Evolutionary conservation across 1,140 invertebrate genomes (phyloP), one percentile per base, ranked within the genome.

Genomic region (Limonius californicus): DNA sequence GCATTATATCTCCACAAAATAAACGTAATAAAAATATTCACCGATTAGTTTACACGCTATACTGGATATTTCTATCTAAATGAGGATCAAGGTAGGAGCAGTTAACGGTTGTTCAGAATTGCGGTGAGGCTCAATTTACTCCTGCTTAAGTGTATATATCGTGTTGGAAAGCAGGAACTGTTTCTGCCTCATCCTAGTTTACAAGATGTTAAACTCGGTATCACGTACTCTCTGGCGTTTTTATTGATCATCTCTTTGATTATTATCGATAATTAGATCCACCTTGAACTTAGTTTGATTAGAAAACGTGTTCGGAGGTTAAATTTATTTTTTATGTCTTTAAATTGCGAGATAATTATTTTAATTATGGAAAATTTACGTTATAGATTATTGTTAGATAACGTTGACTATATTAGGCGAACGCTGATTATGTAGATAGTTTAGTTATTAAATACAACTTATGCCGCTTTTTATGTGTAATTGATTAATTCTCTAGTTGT

Each of bases 251-350:
- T 70, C 65, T 70, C 68, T 70, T 68, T 63, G 72, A 73, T 73
- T 70, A 72, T 69, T 70, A 72, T 73, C 72, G 69, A 72, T 73
- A 73, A 73, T 73, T 73, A 73, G 63, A 67, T 73, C 66, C 64
- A 69, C 70, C 72, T 73, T 71, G 72, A 69, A 70, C 69, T 63
- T 68, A 63, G 54, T 62, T 69, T 71, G 72, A 73, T 73, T 73
- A 73, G 71, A 73, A 72, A 71, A 71, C 70, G 71, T 70, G 70
- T 71, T 66, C 65, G 54, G 59, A 45, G 39, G 55, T 57, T 57
- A 63, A 59, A 68, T 65, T 42, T 59, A 23, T 53, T 53, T 53
- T 57, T 59, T 63, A 30, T 57, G 19, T n/a, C 53, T 53, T 54
- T 21, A 59, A 56, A 62, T 54, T 57, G 55, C 57, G 55, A 43